Conservation (phyloP, 2,888 invertebrate genomes). For the Geophilus truncorum region DNA sequence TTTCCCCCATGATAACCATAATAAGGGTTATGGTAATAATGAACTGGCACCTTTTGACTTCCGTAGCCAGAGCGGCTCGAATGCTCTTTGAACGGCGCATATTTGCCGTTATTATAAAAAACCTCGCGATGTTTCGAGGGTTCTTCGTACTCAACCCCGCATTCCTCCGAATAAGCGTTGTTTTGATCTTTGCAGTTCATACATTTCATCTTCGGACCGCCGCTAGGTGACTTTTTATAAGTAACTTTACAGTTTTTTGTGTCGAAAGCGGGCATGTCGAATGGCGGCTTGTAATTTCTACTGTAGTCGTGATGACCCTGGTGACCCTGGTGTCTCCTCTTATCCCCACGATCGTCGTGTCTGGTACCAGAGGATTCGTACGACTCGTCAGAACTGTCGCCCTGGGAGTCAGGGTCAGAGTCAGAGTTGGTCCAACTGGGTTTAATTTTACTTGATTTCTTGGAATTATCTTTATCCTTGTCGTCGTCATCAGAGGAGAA, state of each 20-base stretch:
- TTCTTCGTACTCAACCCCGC: slow-evolving; percentile 30
- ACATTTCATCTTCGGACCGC: slow-evolving; percentile 31
- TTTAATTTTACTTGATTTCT: background rate
- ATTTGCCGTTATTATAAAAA: background rate
- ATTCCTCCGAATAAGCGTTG: slow-evolving; percentile 29
- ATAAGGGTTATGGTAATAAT: background rate
- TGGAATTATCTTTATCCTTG: background rate
- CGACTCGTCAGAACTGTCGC: background rate
- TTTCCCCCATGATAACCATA: background rate
- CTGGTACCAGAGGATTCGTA: too few species aligned
- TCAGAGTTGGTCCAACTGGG: background rate
- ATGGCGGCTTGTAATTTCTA: background rate
- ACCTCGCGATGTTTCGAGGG: slow-evolving; percentile 29
- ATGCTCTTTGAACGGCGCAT: background rate
- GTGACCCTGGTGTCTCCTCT: background rate
- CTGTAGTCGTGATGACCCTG: background rate
- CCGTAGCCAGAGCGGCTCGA: background rate
- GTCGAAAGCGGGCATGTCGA: slow-evolving; percentile 20
- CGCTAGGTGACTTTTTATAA: slow-evolving; percentile 5
- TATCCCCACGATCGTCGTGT: background rate
- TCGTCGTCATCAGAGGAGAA: slow-evolving; percentile 28
- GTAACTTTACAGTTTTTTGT: slow-evolving; percentile 26
- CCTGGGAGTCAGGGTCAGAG: background rate
- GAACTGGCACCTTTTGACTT: background rate
- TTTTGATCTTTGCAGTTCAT: background rate